These are phyloP conservation scores for Alexandromys fortis DNA, from an alignment of 2,113 vertebrate species.

Conservation along the genomic window DNA sequence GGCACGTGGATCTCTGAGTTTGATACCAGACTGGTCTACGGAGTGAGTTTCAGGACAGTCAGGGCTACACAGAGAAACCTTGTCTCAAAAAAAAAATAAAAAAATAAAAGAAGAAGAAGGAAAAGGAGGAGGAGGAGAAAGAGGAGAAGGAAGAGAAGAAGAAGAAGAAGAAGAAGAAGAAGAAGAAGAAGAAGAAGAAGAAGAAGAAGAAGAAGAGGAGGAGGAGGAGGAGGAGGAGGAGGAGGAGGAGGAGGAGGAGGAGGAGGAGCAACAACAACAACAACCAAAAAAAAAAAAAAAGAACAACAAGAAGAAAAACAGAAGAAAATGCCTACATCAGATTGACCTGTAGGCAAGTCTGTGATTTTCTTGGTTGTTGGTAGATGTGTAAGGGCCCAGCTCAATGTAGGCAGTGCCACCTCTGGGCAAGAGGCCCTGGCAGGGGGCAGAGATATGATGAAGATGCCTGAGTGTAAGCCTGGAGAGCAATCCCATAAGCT, in stretches of 20 bases:
- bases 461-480: neutral
- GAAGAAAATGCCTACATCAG: too few species aligned
- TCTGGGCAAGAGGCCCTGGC: neutral
- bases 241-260: fast-evolving
- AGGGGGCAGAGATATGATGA: neutral
- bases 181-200: too few species aligned
- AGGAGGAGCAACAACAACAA: too few species aligned
- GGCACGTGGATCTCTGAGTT: neutral
- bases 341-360: neutral
- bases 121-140: too few species aligned
- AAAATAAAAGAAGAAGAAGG: neutral
- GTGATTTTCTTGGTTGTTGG: neutral
- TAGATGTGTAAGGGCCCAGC: neutral
- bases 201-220: too few species aligned
- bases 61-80: neutral
- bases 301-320: too few species aligned
- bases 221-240: too few species aligned
- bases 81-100: neutral
- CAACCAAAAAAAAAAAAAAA: too few species aligned
- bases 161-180: too few species aligned
- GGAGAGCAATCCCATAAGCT: neutral
- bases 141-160: too few species aligned
- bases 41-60: neutral
- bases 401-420: neutral
- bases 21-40: neutral